Evolutionary conservation across 2,888 invertebrate species (phyloP), one percentile per base, ranked within the genome.

Genomic region (Ceriagrion tenellum): DNA sequence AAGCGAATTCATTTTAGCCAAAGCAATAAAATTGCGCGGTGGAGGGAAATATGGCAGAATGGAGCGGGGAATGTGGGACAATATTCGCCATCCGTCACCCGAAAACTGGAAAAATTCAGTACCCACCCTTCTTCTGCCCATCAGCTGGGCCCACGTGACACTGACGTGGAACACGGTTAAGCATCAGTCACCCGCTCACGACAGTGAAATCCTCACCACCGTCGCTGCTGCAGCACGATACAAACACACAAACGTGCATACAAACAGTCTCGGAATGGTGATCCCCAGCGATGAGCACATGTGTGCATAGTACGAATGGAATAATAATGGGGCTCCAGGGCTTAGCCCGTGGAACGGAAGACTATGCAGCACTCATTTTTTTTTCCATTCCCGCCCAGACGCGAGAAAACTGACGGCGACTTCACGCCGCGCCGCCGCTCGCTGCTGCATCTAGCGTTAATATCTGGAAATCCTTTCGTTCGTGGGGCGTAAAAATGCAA

Each of bases 351-450:
- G 10, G 59, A 93, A 13, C 63, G 40, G n/a, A n/a, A 20, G 59
- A 59, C 26, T 30, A 30, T 35, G 26, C 93, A 40, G 59, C 47
- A 8, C 47, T 47, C 47, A 35, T 2, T 23, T 91, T 91, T 91
- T 59, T 90, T 90, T 59, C 26, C 93, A 26, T 23, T 69, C 26
- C n/a, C 59, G 59, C 59, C 63, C 69, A 69, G 59, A 59, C 35
- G 81, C 69, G 93, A 63, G 47, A 74, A 74, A 93, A 59, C 63
- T 63, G 93, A 93, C 47, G 63, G 93, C 47, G n/a, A 93, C 74
- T 74, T 93, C 69, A 55, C 47, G 74, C 69, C 69, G 63, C n/a
- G 74, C 69, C 74, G 69, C 55, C 59, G 59, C 59, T 20, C n/a
- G n/a, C n/a, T n/a, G n/a, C n/a, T n/a, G n/a, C n/a, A 16, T 16